Evolutionary conservation across 2,888 invertebrate species (phyloP).

Genomic region (Philhelius pedissequus): DNA sequence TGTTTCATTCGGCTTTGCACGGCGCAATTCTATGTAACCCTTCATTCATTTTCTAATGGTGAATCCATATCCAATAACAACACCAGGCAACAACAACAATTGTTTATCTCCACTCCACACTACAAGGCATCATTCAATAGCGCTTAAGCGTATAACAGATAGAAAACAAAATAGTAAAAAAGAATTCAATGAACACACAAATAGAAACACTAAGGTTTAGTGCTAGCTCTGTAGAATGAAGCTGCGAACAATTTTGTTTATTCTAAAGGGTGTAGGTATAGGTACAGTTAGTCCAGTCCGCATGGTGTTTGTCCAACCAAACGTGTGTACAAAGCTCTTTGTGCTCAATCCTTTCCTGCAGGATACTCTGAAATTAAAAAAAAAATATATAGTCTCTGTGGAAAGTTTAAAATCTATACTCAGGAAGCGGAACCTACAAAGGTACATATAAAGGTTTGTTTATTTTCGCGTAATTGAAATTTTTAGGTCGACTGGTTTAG

Average conservation of each 20-base stretch:
- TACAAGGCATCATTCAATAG: constrained; percentile 12
- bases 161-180: neutral
- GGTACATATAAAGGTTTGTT: constrained; percentile 36
- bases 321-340: constrained; percentile 20
- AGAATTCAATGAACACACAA: neutral
- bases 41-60: neutral
- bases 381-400: neutral
- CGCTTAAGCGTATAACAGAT: neutral
- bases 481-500: constrained; percentile 51
- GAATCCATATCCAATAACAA: constrained; percentile 33
- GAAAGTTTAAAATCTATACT: constrained; percentile 24
- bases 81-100: neutral
- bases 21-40: neutral
- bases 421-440: neutral
- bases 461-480: constrained; percentile 65
- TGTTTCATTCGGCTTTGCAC: too few relatives aligned
- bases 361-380: constrained; percentile 12
- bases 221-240: constrained; percentile 9
- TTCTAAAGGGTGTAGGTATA: constrained; percentile 24
- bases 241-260: constrained; percentile 36
- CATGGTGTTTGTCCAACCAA: constrained; percentile 31
- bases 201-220: constrained; percentile 7
- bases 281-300: constrained; percentile 9
- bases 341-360: constrained; percentile 1
- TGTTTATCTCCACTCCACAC: constrained; percentile 14